These are phyloP conservation scores for Poeciliopsis infans DNA, from an alignment of 2,797 vertebrate species.

Conservation along the genomic window DNA sequence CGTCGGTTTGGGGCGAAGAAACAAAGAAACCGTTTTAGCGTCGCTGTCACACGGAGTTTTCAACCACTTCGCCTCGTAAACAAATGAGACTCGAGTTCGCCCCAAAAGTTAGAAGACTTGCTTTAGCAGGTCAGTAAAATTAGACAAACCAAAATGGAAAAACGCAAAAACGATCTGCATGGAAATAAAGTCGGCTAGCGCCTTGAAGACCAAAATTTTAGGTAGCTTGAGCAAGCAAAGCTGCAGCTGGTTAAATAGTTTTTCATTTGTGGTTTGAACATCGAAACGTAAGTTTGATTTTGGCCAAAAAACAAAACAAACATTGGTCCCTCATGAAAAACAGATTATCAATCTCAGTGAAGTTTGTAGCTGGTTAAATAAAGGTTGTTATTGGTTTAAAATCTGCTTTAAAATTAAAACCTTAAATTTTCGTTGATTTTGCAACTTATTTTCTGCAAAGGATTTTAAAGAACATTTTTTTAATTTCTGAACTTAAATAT, in stretches of 20 bases:
- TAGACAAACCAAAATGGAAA: background rate
- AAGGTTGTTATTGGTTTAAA: background rate
- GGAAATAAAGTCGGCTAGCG: background rate
- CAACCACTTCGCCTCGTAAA: constrained; percentile 54
- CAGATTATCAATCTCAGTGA: background rate
- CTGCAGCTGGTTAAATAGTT: background rate
- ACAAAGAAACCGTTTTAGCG: constrained; percentile 53
- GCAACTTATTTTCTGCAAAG: background rate
- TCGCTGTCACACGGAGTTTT: constrained; percentile 47
- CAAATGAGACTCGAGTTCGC: constrained; percentile 54
- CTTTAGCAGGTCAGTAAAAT: constrained; percentile 16
- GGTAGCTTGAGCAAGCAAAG: background rate
- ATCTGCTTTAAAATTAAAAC: background rate
- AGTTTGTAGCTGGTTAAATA: background rate
- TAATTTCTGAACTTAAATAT: background rate
- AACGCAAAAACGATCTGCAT: background rate
- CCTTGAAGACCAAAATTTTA: background rate
- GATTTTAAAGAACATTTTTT: background rate
- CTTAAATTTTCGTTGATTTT: background rate
- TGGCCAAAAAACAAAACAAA: background rate
- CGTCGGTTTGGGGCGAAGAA: constrained; percentile 37
- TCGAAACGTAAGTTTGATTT: background rate
- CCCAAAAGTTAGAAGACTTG: background rate
- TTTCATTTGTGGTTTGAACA: background rate
- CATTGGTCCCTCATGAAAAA: background rate